Conservation (phyloP, 2,113 vertebrate species). For the Alces alces region DNA sequence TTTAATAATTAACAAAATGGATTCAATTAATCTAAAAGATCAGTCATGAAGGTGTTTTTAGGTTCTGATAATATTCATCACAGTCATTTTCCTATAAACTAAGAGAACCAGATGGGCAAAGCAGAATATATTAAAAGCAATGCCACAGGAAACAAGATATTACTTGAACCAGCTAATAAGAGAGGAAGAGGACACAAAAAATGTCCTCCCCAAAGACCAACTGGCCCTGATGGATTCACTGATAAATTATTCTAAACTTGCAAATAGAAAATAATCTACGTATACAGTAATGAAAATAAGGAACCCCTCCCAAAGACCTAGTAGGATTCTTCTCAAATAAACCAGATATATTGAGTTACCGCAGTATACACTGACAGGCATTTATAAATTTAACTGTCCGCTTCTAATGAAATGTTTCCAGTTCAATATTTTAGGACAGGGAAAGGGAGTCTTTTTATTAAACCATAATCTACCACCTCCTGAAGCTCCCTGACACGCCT, state of each 20-base stretch:
- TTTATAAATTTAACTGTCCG: neutral
- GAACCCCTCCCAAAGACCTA: neutral
- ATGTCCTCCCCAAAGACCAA: neutral
- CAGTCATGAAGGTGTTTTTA: neutral
- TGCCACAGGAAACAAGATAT: neutral
- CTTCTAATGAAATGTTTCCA: conserved; percentile 19
- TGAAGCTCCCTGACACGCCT: neutral
- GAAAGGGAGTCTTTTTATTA: neutral
- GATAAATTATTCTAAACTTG: neutral
- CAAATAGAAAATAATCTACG: neutral
- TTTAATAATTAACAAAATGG: neutral
- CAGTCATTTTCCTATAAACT: neutral
- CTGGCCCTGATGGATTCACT: neutral
- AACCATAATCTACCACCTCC: neutral
- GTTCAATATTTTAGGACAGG: neutral
- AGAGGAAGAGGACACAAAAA: neutral
- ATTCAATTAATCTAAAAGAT: neutral
- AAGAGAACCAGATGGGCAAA: neutral
- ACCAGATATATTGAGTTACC: neutral
- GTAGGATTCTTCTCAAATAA: neutral
- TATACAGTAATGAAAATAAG: neutral
- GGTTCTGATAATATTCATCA: neutral
- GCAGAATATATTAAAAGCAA: neutral
- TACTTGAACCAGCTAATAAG: neutral
- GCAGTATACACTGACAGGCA: neutral